These are phyloP conservation scores for Chelonia mydas DNA, from an alignment of 2,797 vertebrate genomes.

Conservation along the genomic window DNA sequence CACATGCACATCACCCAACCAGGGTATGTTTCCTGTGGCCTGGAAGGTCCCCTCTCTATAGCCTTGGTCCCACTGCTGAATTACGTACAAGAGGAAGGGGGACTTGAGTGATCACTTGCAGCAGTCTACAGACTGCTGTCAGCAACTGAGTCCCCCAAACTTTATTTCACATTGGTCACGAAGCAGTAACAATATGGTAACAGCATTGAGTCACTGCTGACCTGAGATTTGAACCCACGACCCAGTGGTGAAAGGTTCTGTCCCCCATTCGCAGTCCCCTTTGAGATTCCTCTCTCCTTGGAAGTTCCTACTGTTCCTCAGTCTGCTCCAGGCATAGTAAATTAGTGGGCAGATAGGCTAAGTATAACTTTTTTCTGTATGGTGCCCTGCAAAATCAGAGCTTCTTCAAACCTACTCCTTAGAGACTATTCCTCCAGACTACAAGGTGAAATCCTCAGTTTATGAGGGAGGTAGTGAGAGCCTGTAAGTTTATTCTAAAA, in stretches of 20 bases:
- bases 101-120: background rate
- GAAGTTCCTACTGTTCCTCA: background rate
- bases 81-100: background rate
- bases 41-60: background rate
- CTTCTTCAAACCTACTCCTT: background rate
- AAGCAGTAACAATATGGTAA: background rate
- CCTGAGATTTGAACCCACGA: background rate
- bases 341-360: background rate
- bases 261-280: background rate
- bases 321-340: background rate
- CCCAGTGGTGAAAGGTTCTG: background rate
- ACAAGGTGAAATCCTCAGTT: background rate
- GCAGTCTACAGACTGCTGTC: background rate
- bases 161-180: background rate
- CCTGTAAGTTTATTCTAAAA: background rate
- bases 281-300: slow-evolving; percentile 15
- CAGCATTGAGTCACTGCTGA: background rate
- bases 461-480: background rate
- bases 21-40: background rate
- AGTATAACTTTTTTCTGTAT: background rate
- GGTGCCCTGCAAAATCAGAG: background rate
- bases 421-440: background rate
- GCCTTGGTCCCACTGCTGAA: background rate
- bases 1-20: accelerated
- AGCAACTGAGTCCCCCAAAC: background rate